These are phyloP conservation scores for Dromius quadrimaculatus DNA, from an alignment of 2,888 invertebrate genomes.

Conservation along the genomic window DNA sequence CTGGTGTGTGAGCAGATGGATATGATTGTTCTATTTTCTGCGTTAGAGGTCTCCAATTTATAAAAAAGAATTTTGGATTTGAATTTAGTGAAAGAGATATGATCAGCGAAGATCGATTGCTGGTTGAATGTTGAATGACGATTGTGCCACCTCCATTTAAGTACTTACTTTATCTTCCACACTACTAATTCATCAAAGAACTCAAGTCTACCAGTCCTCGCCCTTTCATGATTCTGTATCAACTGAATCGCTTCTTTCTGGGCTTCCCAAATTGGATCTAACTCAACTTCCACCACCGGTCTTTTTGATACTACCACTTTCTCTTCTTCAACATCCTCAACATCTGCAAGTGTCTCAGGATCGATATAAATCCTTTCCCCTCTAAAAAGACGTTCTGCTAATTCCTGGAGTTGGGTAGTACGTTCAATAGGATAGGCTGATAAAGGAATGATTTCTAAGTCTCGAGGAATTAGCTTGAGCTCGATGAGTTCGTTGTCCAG, in stretches of 20 bases:
- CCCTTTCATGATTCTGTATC: conserved; percentile 67
- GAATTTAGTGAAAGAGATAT: no score
- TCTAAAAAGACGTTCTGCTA: conserved; percentile 27
- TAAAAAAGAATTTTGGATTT: no score
- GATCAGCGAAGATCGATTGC: no score
- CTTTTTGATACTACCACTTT: conserved; percentile 34
- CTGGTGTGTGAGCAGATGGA: no score
- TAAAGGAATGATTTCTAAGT: conserved; percentile 69
- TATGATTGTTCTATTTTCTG: no score
- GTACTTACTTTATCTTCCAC: conserved; percentile 11
- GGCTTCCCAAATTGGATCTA: conserved; percentile 55
- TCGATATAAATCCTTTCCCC: conserved; percentile 61
- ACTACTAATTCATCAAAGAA: conserved; percentile 23
- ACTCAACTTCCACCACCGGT: neutral
- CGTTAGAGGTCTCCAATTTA: no score
- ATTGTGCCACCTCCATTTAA: neutral
- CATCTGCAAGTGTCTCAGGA: conserved; percentile 56
- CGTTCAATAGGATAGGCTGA: conserved; percentile 7
- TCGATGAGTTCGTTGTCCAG: conserved; percentile 79
- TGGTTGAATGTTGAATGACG: no score
- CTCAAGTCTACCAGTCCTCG: conserved; percentile 61
- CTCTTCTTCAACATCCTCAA: conserved; percentile 52
- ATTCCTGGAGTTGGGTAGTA: conserved; percentile 24
- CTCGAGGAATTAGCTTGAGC: conserved; percentile 76
- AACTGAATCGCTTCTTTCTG: conserved; percentile 61